Evolutionary conservation across 2,797 vertebrate genomes (phyloP).

Genomic region (Anguilla anguilla): DNA sequence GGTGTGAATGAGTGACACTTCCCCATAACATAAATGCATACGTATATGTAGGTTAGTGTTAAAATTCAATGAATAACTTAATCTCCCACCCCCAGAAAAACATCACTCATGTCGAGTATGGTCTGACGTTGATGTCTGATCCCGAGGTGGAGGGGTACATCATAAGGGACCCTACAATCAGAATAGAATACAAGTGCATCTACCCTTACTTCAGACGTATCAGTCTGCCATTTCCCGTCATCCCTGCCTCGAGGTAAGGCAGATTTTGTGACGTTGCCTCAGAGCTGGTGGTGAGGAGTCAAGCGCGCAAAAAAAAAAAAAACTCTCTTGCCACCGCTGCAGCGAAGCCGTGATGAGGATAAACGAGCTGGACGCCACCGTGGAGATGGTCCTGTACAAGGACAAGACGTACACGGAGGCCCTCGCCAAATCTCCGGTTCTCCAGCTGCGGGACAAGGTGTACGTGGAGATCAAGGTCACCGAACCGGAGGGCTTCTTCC

Average conservation of each 20-base stretch:
- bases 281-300: background rate
- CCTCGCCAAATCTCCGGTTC: conserved; percentile 57
- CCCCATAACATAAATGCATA: background rate
- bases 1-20: background rate
- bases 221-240: conserved; percentile 64
- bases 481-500: conserved; percentile 47
- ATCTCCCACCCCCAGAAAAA: conserved; percentile 62
- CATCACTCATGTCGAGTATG: conserved; percentile 65
- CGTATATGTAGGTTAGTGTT: background rate
- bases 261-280: background rate
- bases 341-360: conserved; percentile 65
- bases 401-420: conserved; percentile 58
- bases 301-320: background rate
- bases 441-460: conserved; percentile 66
- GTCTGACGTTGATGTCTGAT: conserved; percentile 63
- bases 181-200: conserved; percentile 67
- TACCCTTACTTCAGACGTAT: conserved; percentile 65
- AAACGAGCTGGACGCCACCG: conserved; percentile 63
- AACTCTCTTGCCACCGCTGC: background rate
- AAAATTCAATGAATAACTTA: background rate
- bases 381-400: conserved; percentile 67
- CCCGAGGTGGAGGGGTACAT: conserved; percentile 61
- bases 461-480: conserved; percentile 67
- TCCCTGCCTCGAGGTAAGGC: conserved; percentile 62
- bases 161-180: conserved; percentile 64